Evolutionary conservation across 2,797 vertebrate genomes (phyloP).

Genomic region (Tangara arthus): DNA sequence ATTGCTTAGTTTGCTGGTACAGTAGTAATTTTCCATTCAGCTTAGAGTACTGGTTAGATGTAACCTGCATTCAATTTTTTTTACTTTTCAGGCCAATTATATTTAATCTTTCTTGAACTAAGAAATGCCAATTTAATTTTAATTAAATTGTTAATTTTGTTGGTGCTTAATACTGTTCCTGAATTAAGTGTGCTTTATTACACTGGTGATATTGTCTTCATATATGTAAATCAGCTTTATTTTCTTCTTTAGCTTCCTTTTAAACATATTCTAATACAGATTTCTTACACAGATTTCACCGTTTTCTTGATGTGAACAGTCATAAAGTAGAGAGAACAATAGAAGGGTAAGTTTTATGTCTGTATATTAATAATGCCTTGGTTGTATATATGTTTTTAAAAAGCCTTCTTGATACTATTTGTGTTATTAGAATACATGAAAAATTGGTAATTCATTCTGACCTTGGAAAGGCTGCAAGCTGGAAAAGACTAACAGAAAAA

Average conservation of each 20-base stretch:
- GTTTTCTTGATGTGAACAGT: slow-evolving; percentile 89
- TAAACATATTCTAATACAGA: neutral
- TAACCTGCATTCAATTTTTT: neutral
- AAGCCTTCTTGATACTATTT: neutral
- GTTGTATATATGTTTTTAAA: neutral
- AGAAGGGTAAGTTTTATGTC: slow-evolving; percentile 81
- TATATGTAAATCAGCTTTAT: neutral
- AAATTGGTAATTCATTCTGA: slow-evolving; percentile 96
- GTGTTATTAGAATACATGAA: slow-evolving; percentile 86
- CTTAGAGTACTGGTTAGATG: neutral
- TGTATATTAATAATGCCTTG: neutral
- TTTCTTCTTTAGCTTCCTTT: neutral
- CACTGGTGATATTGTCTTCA: neutral
- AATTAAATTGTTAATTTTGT: neutral
- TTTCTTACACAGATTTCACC: slow-evolving; percentile 86
- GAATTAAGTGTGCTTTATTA: neutral
- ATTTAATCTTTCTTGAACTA: neutral
- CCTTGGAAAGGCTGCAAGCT: slow-evolving; percentile 90
- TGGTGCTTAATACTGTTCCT: neutral
- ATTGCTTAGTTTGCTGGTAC: neutral
- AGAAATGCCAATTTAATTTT: no score
- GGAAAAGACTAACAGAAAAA: slow-evolving; percentile 88
- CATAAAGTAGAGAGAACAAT: slow-evolving; percentile 89
- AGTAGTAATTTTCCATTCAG: neutral
- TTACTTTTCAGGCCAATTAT: neutral